Percentiles rank a stretch among this genome's conserved stretches.
phyloP scores from a whole-genome alignment of 1,140 invertebrate species.

The Caerostris darwini region DNA sequence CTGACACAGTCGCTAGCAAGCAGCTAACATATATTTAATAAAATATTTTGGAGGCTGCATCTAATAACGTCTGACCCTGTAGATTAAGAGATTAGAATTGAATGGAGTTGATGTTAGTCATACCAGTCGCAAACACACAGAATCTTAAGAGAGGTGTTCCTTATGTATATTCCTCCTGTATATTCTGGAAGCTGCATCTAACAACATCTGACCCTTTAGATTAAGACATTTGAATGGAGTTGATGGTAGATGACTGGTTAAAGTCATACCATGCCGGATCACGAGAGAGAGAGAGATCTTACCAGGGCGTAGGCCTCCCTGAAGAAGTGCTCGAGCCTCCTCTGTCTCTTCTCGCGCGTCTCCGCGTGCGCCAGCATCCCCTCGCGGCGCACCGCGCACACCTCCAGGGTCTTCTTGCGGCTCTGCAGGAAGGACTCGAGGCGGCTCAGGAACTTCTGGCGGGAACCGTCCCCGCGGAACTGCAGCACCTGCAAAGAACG shows the following conservation, averaged over 20 bases:
- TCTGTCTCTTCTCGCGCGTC: constrained; percentile 96
- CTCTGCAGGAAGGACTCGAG: constrained; percentile 87
- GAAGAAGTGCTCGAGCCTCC: constrained; percentile 98
- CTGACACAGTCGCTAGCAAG: too few relatives aligned
- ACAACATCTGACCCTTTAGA: too few relatives aligned
- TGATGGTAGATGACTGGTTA: background rate
- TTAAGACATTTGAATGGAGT: background rate
- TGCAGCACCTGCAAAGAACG: constrained; percentile 86
- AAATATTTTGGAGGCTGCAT: too few relatives aligned
- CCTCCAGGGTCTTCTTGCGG: constrained; percentile 88
- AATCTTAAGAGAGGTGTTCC: too few relatives aligned
- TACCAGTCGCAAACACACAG: too few relatives aligned
- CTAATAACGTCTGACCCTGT: too few relatives aligned
- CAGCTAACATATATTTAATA: too few relatives aligned
- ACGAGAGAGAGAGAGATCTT: background rate
- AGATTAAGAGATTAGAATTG: too few relatives aligned
- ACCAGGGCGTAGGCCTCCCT: constrained; percentile 96
- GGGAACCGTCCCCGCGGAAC: constrained; percentile 90
- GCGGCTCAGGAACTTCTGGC: constrained; percentile 94
- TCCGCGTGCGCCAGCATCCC: constrained; percentile 96
- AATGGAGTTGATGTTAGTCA: too few relatives aligned
- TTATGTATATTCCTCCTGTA: too few relatives aligned
- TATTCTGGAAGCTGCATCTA: too few relatives aligned
- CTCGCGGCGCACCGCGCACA: constrained; percentile 87
- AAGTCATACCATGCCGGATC: background rate